Evolutionary conservation across 2,888 invertebrate genomes (phyloP).

Genomic region (Hydrotaea diabolus): DNA sequence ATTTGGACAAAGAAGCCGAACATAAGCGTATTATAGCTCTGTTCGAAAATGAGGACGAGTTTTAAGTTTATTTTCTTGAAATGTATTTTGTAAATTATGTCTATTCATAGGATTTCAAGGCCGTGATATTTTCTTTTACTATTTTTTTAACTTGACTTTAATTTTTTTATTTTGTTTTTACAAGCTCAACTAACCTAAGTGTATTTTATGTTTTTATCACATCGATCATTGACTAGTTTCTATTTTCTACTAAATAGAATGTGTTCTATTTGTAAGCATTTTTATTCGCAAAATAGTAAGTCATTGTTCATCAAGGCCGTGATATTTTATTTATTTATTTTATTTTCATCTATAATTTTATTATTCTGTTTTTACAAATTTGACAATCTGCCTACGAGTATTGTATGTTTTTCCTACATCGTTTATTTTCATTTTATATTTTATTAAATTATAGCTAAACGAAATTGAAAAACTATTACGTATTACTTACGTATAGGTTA

Average conservation of each 20-base stretch:
- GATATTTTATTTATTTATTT: background rate
- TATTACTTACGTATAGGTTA: background rate
- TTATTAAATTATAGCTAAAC: background rate
- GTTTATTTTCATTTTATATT: background rate
- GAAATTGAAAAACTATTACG: background rate
- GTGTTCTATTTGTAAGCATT: background rate
- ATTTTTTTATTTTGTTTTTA: background rate
- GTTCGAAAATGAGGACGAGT: conserved; percentile 74
- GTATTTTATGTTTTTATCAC: conserved; percentile 1
- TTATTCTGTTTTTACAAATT: background rate
- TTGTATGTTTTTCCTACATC: background rate
- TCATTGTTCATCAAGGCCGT: background rate
- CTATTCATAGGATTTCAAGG: too few species aligned
- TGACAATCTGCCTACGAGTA: background rate
- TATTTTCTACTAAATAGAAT: background rate
- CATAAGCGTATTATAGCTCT: conserved; percentile 78
- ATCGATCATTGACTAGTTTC: background rate
- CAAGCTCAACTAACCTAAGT: too few species aligned
- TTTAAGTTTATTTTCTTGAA: conserved; percentile 1
- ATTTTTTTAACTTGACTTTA: background rate
- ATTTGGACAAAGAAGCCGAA: conserved; percentile 71
- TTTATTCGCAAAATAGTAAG: background rate
- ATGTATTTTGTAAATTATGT: background rate
- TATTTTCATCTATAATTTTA: background rate
- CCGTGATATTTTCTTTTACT: too few species aligned